These are phyloP conservation scores for Rhagium mordax DNA, from an alignment of 2,888 invertebrate genomes.

Conservation along the genomic window DNA sequence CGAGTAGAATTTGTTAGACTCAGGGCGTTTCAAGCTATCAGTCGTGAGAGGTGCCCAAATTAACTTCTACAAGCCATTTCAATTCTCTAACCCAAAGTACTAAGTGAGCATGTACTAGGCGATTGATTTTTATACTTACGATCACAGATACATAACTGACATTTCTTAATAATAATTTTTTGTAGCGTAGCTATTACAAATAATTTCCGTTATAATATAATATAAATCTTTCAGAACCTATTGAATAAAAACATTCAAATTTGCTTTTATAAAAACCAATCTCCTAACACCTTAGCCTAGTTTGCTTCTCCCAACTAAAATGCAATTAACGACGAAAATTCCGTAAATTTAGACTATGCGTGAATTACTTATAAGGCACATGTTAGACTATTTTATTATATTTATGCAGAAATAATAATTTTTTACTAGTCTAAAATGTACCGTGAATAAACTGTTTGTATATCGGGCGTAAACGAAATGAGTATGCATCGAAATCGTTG, in stretches of 20 bases:
- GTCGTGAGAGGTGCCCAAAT: slow-evolving; percentile 4
- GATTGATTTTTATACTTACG: not conserved
- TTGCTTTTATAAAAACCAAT: not conserved
- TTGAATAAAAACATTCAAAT: no score
- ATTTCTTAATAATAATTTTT: no score
- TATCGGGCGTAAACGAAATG: no score
- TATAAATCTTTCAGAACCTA: no score
- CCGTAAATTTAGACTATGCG: not conserved
- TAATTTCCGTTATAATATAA: no score
- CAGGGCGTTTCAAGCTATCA: slow-evolving; percentile 2
- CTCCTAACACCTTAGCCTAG: not conserved
- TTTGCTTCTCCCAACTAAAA: not conserved
- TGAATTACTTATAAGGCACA: slow-evolving; percentile 47
- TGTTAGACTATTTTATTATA: slow-evolving; percentile 47
- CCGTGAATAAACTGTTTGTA: not conserved
- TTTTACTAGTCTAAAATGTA: slow-evolving; percentile 43
- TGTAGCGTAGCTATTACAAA: no score
- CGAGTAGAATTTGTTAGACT: slow-evolving; percentile 57
- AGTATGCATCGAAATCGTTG: no score
- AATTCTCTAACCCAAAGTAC: not conserved
- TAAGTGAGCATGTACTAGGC: not conserved
- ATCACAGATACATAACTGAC: not conserved
- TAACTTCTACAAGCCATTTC: not conserved
- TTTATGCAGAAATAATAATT: slow-evolving; percentile 22
- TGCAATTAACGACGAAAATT: not conserved